These are phyloP conservation scores for Seriola rivoliana DNA, from an alignment of 2,113 vertebrate genomes.

Conservation along the genomic window DNA sequence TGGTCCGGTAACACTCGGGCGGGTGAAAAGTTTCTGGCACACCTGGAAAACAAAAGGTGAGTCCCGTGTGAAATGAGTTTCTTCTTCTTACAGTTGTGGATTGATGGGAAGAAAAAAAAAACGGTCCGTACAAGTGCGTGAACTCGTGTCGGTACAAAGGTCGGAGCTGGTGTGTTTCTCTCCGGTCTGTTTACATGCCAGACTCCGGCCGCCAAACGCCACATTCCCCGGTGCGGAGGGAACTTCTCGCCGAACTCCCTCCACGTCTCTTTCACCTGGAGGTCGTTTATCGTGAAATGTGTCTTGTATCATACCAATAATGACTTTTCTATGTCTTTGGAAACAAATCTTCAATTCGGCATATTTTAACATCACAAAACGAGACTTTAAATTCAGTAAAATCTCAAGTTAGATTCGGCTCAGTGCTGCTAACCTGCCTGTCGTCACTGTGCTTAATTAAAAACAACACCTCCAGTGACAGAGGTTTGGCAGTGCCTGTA, in stretches of 20 bases:
- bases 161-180: conserved; percentile 14
- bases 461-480: too few species aligned
- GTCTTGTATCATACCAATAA: accelerated
- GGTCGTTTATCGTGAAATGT: accelerated
- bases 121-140: accelerated
- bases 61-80: accelerated
- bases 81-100: accelerated
- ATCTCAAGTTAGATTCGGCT: accelerated
- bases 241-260: background rate
- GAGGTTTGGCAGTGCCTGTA: accelerated
- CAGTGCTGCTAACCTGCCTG: background rate
- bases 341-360: background rate
- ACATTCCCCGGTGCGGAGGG: background rate
- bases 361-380: background rate
- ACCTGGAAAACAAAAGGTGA: conserved; percentile 4
- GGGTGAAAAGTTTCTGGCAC: background rate
- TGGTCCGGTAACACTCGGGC: background rate
- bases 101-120: background rate
- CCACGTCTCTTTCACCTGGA: background rate
- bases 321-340: background rate
- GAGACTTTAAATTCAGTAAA: accelerated
- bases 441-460: background rate
- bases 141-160: conserved; percentile 46
- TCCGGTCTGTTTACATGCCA: conserved; percentile 49
- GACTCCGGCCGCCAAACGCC: conserved; percentile 11